These are phyloP conservation scores for Gila robusta DNA, from an alignment of 2,797 vertebrate genomes.

Conservation along the genomic window DNA sequence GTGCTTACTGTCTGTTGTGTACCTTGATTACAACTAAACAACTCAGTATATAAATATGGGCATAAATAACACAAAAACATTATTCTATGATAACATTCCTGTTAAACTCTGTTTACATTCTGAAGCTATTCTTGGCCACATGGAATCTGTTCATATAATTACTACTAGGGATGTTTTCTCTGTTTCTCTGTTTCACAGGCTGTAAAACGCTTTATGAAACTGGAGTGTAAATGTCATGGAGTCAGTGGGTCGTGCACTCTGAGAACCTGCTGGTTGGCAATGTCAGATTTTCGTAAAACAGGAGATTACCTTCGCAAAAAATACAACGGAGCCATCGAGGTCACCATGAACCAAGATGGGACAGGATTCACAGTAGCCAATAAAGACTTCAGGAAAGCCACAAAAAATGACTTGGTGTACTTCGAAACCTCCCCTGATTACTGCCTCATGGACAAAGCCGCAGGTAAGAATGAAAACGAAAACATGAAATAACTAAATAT, in stretches of 20 bases:
- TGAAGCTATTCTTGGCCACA: neutral
- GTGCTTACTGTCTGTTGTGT: too few species aligned
- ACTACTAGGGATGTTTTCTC: constrained; percentile 1
- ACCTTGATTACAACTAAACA: neutral
- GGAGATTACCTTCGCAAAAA: constrained; percentile 94
- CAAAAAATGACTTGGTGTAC: constrained; percentile 96
- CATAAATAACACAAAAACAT: neutral
- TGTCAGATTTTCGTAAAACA: constrained; percentile 96
- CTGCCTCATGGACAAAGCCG: constrained; percentile 95
- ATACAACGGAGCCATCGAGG: constrained; percentile 96
- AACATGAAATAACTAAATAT: neutral
- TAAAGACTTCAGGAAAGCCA: constrained; percentile 84
- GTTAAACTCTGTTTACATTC: constrained; percentile 19
- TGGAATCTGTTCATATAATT: constrained; percentile 5
- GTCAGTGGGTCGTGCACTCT: constrained; percentile 97
- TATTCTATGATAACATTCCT: neutral
- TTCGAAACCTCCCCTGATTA: constrained; percentile 99
- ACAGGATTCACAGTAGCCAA: constrained; percentile 94
- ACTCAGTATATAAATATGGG: neutral
- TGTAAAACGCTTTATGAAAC: constrained; percentile 97
- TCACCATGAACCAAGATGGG: constrained; percentile 96
- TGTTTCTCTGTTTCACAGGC: constrained; percentile 78
- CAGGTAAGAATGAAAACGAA: constrained; percentile 80
- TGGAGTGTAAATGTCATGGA: constrained; percentile 98
- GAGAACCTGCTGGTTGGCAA: constrained; percentile 97